A percentile compares a stretch with the other conserved stretches of the same genome.
Evolutionary conservation across 1,140 invertebrate genomes (phyloP).

Genomic region (Lutraria rhynchaena): DNA sequence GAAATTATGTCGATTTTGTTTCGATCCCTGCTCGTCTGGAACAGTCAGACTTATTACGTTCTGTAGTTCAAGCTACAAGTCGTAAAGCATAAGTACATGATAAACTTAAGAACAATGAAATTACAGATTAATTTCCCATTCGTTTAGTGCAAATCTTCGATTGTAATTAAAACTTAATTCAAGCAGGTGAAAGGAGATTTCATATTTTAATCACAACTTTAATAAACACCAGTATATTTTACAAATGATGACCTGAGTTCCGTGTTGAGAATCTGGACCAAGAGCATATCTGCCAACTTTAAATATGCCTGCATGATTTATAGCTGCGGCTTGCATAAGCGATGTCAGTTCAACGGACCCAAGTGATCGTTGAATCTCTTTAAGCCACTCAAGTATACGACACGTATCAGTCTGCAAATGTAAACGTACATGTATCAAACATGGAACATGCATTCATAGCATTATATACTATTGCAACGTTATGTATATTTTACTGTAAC

Average conservation of each 20-base stretch:
- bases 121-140: background rate
- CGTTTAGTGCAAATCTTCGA: background rate
- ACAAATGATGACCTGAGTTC: too few species aligned
- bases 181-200: background rate
- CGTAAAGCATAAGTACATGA: background rate
- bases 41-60: constrained; percentile 54
- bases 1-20: constrained; percentile 60
- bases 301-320: constrained; percentile 76
- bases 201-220: background rate
- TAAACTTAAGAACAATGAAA: background rate
- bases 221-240: too few species aligned
- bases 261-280: background rate
- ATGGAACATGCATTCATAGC: too few species aligned
- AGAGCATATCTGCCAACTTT: constrained; percentile 61
- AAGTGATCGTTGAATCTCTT: constrained; percentile 64
- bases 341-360: constrained; percentile 75
- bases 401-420: constrained; percentile 59
- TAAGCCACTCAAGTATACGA: constrained; percentile 69
- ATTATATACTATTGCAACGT: too few species aligned
- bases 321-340: constrained; percentile 64
- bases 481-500: too few species aligned
- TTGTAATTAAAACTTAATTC: background rate
- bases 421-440: too few species aligned
- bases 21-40: constrained; percentile 40
- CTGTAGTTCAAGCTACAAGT: background rate